Evolutionary conservation across 2,113 vertebrate species (phyloP), one percentile per base, ranked within the genome.

Genomic region (Onychorhynchus coronatus): DNA sequence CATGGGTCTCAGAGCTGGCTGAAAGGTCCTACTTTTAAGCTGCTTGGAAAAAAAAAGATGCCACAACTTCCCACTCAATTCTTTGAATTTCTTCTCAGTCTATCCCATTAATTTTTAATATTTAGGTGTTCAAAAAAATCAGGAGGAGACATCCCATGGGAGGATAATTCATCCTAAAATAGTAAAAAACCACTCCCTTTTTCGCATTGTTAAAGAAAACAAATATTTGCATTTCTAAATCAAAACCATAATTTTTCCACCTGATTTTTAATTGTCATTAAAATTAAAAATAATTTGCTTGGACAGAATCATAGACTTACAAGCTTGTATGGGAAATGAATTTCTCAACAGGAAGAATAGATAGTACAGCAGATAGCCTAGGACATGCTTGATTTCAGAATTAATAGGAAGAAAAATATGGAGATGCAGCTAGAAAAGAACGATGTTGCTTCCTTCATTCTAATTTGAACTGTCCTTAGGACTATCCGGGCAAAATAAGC

Each of bases 161-260:
- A 52, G 50, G 50, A 27, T 74, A 59, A 70, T 56, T 88, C 0
- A 47, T 44, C 7, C 19, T 62, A 22, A 53, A 81, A 62, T 39
- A 33, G 78, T 67, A 42, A n/a, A 74, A 53, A 55, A 1, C 0
- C 5, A 31, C 21, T 27, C 4, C 0, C 0, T 14, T 61, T 78
- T 77, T 66, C 46, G 0, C 55, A 66, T 62, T 91, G 14, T 31
- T 77, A 28, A 72, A 61, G 27, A 47, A 31, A 44, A 11, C 0
- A 4, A 65, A 46, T 3, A 35, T 75, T 85, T 82, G 27, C 0
- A 10, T 56, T 85, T 91, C 22, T 25, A 2, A 59, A 59, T 16
- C 8, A 71, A 72, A 79, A 39, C 7, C 6, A 28, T 41, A 15
- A 4, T 53, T 76, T 83, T 91, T 52, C 13, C 4, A 50, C 8